Evolutionary conservation across 2,888 invertebrate species (phyloP).

Genomic region (Frankliniella fusca): DNA sequence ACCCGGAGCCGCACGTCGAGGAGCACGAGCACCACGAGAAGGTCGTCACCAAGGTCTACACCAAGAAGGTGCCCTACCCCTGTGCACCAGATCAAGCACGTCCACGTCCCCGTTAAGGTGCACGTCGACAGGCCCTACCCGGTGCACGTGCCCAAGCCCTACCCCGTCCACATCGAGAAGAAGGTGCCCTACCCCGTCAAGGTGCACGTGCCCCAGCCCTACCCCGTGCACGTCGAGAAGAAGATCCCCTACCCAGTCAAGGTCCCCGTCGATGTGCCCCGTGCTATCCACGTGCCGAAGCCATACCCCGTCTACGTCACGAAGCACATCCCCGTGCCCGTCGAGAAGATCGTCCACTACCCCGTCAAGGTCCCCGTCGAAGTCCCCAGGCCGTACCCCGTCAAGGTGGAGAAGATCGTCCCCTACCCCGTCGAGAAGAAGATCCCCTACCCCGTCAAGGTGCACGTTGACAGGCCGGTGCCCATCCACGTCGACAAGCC

Average conservation of each 20-base stretch:
- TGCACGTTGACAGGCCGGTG: slow-evolving; percentile 63
- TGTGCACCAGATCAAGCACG: slow-evolving; percentile 48
- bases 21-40: slow-evolving; percentile 55
- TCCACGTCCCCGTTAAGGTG: slow-evolving; percentile 45
- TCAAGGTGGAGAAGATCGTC: slow-evolving; percentile 67
- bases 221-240: slow-evolving; percentile 33
- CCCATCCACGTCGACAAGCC: slow-evolving; percentile 60
- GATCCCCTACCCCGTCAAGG: slow-evolving; percentile 63
- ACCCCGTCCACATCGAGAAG: slow-evolving; percentile 61
- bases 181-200: slow-evolving; percentile 55
- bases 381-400: slow-evolving; percentile 72
- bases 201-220: slow-evolving; percentile 32
- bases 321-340: slow-evolving; percentile 45
- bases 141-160: slow-evolving; percentile 52
- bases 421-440: slow-evolving; percentile 63
- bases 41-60: slow-evolving; percentile 61
- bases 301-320: slow-evolving; percentile 49
- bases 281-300: slow-evolving; percentile 59
- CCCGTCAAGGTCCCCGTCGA: slow-evolving; percentile 57
- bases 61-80: slow-evolving; percentile 47
- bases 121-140: slow-evolving; percentile 33
- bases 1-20: slow-evolving; percentile 67
- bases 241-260: slow-evolving; percentile 63
- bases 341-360: slow-evolving; percentile 67
- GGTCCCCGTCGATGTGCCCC: slow-evolving; percentile 71